Conservation (phyloP, 2,113 vertebrate species). For the Heteronetta atricapilla region DNA sequence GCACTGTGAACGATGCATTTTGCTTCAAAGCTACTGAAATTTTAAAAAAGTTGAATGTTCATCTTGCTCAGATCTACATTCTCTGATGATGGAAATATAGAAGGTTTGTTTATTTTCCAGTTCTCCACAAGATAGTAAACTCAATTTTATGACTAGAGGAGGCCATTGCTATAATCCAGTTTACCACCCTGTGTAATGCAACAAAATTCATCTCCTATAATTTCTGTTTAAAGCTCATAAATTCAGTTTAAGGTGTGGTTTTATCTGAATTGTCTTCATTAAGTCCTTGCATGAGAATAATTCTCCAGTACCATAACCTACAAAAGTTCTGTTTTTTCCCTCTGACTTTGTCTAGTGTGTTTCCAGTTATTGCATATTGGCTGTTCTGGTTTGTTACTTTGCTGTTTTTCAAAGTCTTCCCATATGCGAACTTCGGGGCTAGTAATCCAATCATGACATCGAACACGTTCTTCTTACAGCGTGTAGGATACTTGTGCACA, state of each 20-base stretch:
- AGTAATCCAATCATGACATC: not conserved
- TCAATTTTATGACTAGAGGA: not conserved
- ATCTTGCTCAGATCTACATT: not conserved
- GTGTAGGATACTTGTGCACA: accelerated
- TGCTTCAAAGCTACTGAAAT: not conserved
- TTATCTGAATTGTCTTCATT: not conserved
- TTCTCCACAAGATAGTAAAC: not conserved
- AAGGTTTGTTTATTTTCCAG: not conserved
- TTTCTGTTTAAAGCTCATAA: not conserved
- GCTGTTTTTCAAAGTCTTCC: not conserved
- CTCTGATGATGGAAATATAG: not conserved
- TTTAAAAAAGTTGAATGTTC: not conserved
- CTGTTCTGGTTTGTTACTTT: not conserved
- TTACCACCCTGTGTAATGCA: not conserved
- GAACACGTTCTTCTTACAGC: not conserved
- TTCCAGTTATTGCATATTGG: not conserved
- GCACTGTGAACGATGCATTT: not conserved
- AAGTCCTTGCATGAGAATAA: not conserved
- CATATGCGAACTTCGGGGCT: not conserved
- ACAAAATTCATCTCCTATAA: not conserved
- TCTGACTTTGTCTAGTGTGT: not conserved
- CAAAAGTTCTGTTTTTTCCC: not conserved
- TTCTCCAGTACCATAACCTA: not conserved
- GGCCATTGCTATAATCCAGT: not conserved
- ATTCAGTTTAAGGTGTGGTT: not conserved